These are phyloP conservation scores for Channa argus DNA, from an alignment of 2,113 vertebrate genomes.

Conservation along the genomic window DNA sequence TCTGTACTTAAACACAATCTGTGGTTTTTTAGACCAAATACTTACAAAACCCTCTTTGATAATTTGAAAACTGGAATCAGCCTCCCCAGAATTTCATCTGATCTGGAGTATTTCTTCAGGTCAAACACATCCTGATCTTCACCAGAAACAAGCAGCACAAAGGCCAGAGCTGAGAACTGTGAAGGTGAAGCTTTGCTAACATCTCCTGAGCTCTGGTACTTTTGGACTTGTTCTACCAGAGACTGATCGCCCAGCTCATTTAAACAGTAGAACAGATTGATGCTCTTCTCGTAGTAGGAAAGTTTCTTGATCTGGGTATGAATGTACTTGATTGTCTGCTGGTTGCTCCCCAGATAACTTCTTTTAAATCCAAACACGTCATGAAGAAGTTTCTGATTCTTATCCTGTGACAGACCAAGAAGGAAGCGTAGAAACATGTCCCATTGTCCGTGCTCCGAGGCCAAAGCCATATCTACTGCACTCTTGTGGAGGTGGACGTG, in stretches of 20 bases:
- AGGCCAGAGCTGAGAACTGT: slow-evolving; percentile 49
- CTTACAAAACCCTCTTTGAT: slow-evolving; percentile 30
- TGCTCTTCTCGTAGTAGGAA: slow-evolving; percentile 4
- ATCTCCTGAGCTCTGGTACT: slow-evolving; percentile 22
- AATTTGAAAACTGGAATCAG: slow-evolving; percentile 36
- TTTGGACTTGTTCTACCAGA: slow-evolving; percentile 40
- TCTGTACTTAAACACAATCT: not conserved
- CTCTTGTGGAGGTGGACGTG: not conserved
- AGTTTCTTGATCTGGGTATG: slow-evolving; percentile 16
- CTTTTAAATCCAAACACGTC: not conserved
- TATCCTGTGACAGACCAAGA: slow-evolving; percentile 26
- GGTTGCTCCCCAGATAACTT: not conserved
- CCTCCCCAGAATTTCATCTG: slow-evolving; percentile 36
- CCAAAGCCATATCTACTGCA: slow-evolving; percentile 1
- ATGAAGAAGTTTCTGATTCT: slow-evolving; percentile 32
- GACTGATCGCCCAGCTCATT: slow-evolving; percentile 44
- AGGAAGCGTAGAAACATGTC: slow-evolving; percentile 53
- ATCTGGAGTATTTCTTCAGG: slow-evolving; percentile 34
- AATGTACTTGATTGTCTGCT: slow-evolving; percentile 17
- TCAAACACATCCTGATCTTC: slow-evolving; percentile 22
- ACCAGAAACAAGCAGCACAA: slow-evolving; percentile 27
- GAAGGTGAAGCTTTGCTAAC: slow-evolving; percentile 22
- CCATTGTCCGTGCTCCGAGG: slow-evolving; percentile 4
- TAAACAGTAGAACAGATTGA: slow-evolving; percentile 48
- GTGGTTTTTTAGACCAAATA: not conserved